Percentiles rank a stretch among this genome's conserved stretches.
phyloP scores from a whole-genome alignment of 2,888 invertebrate genomes.

The Dryomyza anilis region DNA sequence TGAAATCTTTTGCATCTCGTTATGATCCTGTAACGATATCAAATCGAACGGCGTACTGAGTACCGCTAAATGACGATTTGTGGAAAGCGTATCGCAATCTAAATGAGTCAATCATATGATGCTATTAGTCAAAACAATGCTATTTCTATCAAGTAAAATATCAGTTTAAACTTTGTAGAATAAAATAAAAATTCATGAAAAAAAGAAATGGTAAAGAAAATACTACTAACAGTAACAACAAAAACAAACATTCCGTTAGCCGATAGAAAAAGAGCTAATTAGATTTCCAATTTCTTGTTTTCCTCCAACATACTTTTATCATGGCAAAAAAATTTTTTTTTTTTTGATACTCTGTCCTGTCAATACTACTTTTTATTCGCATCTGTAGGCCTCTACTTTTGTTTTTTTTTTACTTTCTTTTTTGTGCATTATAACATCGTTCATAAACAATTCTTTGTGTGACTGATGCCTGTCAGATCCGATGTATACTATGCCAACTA shows the following conservation, averaged over 20 bases:
- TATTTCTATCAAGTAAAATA: too few species aligned
- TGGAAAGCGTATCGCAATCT: too few species aligned
- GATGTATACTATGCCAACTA: too few species aligned
- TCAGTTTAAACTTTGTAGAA: too few species aligned
- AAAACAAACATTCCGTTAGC: background rate
- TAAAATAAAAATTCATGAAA: too few species aligned
- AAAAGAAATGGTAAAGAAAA: too few species aligned
- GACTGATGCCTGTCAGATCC: slow-evolving; percentile 6
- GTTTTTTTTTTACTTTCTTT: background rate
- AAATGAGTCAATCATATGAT: too few species aligned
- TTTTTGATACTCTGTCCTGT: background rate
- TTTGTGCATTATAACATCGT: slow-evolving; percentile 16
- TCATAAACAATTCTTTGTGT: slow-evolving; percentile 25
- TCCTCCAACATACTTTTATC: background rate
- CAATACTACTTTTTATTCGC: background rate
- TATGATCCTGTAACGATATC: too few species aligned
- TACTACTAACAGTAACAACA: background rate
- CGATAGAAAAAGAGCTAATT: slow-evolving; percentile 9
- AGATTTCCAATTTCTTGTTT: slow-evolving; percentile 2
- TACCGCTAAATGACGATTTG: too few species aligned
- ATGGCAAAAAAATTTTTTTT: background rate
- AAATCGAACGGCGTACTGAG: too few species aligned
- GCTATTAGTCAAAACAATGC: too few species aligned
- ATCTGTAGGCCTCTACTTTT: background rate
- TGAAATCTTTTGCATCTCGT: too few species aligned